These are phyloP conservation scores for Eupelmus urozonus DNA, from an alignment of 2,888 invertebrate species.

Conservation along the genomic window DNA sequence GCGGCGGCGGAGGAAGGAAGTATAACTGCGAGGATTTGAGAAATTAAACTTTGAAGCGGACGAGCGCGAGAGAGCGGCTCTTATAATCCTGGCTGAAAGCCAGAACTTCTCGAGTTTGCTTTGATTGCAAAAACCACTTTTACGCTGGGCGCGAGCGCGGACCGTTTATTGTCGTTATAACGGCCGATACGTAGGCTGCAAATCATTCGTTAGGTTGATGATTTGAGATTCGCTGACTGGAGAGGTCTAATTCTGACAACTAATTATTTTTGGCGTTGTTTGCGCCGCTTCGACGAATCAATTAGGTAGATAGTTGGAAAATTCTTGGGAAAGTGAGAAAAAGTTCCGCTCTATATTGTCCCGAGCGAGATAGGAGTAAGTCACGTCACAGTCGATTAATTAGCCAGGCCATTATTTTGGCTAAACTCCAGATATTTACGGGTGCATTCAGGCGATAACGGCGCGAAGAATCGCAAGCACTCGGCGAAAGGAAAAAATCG, in stretches of 20 bases:
- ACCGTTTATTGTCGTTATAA: conserved; percentile 30
- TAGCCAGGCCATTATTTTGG: neutral
- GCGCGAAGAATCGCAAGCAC: no score
- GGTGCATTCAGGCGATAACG: neutral
- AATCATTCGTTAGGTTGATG: conserved; percentile 59
- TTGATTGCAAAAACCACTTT: conserved; percentile 62
- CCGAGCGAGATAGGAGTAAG: neutral
- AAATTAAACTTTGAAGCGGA: conserved; percentile 71
- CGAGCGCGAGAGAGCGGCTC: conserved; percentile 63
- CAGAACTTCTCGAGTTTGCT: conserved; percentile 66
- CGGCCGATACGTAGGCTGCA: conserved; percentile 56
- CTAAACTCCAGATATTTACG: conserved; percentile 24
- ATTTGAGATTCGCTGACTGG: conserved; percentile 45
- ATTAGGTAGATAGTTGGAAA: neutral
- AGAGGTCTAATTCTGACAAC: no score
- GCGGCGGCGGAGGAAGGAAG: conserved; percentile 14
- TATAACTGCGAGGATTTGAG: conserved; percentile 66
- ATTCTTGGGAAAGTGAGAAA: neutral
- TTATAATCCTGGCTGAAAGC: conserved; percentile 72
- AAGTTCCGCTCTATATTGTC: no score
- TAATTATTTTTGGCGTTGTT: no score
- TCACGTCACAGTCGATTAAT: neutral
- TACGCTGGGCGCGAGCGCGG: neutral
- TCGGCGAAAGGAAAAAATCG: conserved; percentile 42
- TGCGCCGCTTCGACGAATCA: neutral